These are phyloP conservation scores for Mayetiola destructor DNA, from an alignment of 2,888 invertebrate species.

Conservation along the genomic window DNA sequence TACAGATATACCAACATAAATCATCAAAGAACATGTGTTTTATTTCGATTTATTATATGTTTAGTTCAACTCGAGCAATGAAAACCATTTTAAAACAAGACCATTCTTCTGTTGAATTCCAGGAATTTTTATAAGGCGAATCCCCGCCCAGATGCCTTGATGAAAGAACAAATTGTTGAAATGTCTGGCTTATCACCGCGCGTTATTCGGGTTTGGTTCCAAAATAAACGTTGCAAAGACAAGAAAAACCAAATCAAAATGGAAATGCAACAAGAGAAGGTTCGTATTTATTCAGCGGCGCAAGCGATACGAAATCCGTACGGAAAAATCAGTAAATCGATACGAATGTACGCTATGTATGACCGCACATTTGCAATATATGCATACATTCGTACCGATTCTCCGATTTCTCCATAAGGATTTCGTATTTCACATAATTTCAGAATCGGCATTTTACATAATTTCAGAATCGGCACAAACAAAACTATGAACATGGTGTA, in stretches of 20 bases:
- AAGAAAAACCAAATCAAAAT: slow-evolving; percentile 95
- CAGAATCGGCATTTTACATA: too few relatives aligned
- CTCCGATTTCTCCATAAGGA: too few relatives aligned
- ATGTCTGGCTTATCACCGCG: slow-evolving; percentile 96
- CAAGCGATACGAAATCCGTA: too few relatives aligned
- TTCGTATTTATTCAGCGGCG: slow-evolving; percentile 42
- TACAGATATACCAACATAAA: too few relatives aligned
- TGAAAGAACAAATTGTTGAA: slow-evolving; percentile 98
- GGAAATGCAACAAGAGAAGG: slow-evolving; percentile 97
- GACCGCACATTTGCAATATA: too few relatives aligned
- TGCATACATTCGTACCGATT: too few relatives aligned
- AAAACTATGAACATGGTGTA: slow-evolving; percentile 86
- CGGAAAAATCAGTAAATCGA: too few relatives aligned
- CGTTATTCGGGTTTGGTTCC: slow-evolving; percentile 99
- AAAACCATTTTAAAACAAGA: neutral
- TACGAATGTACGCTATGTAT: too few relatives aligned
- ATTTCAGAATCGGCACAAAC: slow-evolving; percentile 46
- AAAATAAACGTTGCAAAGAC: slow-evolving; percentile 95
- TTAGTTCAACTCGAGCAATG: neutral
- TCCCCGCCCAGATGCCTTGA: slow-evolving; percentile 94
- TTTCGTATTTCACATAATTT: too few relatives aligned
- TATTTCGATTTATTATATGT: neutral
- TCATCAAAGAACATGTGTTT: neutral
- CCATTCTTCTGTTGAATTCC: slow-evolving; percentile 14
- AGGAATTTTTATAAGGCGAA: slow-evolving; percentile 94